A percentile compares a stretch with the other conserved stretches of the same genome.
These are phyloP conservation scores for Zaprionus gabonicus DNA, from an alignment of 1,140 invertebrate genomes.

Conservation along the genomic window DNA sequence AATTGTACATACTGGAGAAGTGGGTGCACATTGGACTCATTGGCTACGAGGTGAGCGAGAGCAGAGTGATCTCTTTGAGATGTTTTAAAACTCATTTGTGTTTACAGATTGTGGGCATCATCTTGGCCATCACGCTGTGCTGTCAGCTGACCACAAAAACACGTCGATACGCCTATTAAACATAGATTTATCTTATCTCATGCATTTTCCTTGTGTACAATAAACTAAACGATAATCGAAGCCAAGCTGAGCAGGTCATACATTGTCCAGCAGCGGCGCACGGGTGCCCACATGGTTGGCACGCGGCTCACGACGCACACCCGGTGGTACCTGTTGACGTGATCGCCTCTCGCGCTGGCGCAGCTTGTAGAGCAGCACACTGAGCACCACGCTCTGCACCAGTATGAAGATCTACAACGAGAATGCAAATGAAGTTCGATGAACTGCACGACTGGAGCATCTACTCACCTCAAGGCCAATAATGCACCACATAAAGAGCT, in stretches of 20 bases:
- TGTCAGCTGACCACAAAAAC: constrained; percentile 74
- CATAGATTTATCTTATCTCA: constrained; percentile 33
- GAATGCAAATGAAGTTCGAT: constrained; percentile 11
- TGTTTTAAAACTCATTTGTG: not conserved
- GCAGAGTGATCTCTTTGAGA: not conserved
- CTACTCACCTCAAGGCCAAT: constrained; percentile 72
- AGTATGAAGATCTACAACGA: constrained; percentile 60
- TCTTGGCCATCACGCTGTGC: constrained; percentile 67
- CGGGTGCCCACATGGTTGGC: constrained; percentile 65
- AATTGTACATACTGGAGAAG: constrained; percentile 66
- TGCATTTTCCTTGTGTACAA: constrained; percentile 54
- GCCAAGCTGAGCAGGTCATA: constrained; percentile 15
- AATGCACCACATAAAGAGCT: constrained; percentile 71
- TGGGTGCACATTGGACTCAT: constrained; percentile 68
- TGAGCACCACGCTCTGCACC: constrained; percentile 58
- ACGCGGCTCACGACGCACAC: constrained; percentile 64
- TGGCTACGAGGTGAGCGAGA: constrained; percentile 63
- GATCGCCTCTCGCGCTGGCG: constrained; percentile 47
- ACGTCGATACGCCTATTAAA: constrained; percentile 67
- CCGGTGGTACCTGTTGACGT: constrained; percentile 61
- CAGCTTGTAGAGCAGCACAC: constrained; percentile 60
- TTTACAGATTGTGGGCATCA: constrained; percentile 68
- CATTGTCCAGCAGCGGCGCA: constrained; percentile 56
- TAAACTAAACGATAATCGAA: constrained; percentile 52
- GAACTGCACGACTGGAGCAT: constrained; percentile 27